phyloP scores from a whole-genome alignment of 2,113 vertebrate genomes.

The Heliornis fulica region DNA sequence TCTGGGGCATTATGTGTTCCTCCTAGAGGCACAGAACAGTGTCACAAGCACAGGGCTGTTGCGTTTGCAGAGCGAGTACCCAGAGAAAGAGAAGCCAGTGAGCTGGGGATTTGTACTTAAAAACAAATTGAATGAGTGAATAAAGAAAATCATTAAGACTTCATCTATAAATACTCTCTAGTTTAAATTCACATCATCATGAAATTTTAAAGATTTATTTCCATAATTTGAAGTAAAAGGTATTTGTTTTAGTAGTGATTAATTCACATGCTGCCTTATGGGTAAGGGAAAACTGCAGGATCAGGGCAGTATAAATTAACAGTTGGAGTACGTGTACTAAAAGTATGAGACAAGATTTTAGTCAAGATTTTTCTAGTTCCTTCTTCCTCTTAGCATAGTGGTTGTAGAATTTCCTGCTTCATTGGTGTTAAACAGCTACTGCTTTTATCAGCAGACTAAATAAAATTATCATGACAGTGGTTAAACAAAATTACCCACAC shows the following conservation, averaged over 20 bases:
- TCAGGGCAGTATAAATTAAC: constrained; percentile 4
- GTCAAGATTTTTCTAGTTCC: neutral
- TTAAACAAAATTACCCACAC: neutral
- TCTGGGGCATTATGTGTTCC: neutral
- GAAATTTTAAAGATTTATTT: constrained; percentile 49
- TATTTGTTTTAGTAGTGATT: constrained; percentile 51
- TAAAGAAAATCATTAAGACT: constrained; percentile 5
- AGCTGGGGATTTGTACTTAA: neutral
- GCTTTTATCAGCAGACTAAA: neutral
- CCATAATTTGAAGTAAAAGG: constrained; percentile 17
- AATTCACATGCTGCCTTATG: constrained; percentile 7
- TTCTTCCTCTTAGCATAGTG: neutral
- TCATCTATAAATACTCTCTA: constrained; percentile 12
- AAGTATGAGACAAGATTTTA: neutral
- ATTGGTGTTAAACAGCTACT: neutral
- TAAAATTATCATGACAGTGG: neutral
- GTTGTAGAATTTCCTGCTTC: neutral
- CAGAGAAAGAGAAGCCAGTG: neutral
- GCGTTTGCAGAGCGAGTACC: rapidly evolving
- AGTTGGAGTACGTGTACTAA: neutral
- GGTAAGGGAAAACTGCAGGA: constrained; percentile 15
- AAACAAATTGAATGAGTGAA: constrained; percentile 19
- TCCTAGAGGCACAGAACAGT: neutral
- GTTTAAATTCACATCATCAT: constrained; percentile 29
- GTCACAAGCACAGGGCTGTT: neutral